Conservation (phyloP, 2,888 invertebrate species). For the Molorchus minor region DNA sequence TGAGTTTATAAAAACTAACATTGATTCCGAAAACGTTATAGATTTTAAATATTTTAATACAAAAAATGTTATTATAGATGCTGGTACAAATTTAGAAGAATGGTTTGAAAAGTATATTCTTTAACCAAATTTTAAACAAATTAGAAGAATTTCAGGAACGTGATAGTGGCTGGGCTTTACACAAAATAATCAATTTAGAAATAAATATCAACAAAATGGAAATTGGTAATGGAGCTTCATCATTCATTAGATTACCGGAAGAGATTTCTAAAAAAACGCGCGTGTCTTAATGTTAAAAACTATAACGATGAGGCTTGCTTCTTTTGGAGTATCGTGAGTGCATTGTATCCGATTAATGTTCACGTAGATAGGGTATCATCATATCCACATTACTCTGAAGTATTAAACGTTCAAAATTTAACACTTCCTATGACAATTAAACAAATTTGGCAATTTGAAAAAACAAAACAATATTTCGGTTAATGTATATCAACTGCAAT, state of each 20-base stretch:
- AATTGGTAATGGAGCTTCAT: conserved; percentile 28
- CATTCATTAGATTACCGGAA: conserved; percentile 40
- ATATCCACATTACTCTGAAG: neutral
- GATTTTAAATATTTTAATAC: conserved; percentile 8
- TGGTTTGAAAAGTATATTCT: neutral
- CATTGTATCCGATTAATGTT: neutral
- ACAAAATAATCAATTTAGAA: neutral
- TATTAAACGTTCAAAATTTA: neutral
- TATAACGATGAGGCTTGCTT: neutral
- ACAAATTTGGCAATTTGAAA: conserved; percentile 46
- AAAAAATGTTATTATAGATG: neutral
- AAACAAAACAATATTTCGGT: conserved; percentile 42
- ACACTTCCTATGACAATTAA: conserved; percentile 43
- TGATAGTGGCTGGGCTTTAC: neutral
- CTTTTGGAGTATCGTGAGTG: neutral
- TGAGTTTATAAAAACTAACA: neutral
- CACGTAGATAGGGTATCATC: neutral
- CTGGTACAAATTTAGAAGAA: neutral
- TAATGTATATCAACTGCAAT: conserved; percentile 42
- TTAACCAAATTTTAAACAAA: neutral
- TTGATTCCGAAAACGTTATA: neutral
- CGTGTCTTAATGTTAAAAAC: conserved; percentile 28
- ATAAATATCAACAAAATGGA: neutral
- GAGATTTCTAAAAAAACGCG: conserved; percentile 36
- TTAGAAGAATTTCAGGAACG: neutral